Percentiles rank a stretch among this genome's conserved stretches.
phyloP scores from a whole-genome alignment of 2,888 invertebrate genomes.

The Cryptophagus acutangulus region DNA sequence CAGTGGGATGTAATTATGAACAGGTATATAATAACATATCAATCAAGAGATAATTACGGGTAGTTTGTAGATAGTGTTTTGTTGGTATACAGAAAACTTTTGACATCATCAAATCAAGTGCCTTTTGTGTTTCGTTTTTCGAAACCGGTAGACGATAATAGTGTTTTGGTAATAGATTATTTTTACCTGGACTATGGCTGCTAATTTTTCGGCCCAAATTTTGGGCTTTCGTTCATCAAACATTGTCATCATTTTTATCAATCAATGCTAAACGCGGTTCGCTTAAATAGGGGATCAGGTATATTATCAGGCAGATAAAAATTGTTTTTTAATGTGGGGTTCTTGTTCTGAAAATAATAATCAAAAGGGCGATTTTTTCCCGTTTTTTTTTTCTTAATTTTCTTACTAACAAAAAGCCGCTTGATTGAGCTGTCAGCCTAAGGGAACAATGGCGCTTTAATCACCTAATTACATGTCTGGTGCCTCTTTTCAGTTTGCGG shows the following conservation, averaged over 20 bases:
- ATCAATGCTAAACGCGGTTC: no score
- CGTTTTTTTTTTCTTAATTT: conserved; percentile 25
- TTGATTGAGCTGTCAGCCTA: conserved; percentile 48
- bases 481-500: conserved; percentile 41
- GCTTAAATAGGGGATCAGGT: no score
- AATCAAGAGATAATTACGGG: conserved; percentile 44
- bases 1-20: conserved; percentile 37
- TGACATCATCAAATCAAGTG: conserved; percentile 13
- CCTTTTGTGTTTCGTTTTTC: conserved; percentile 11
- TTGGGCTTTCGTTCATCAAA: no score
- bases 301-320: conserved; percentile 39
- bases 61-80: conserved; percentile 29
- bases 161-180: conserved; percentile 11
- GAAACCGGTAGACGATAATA: conserved; percentile 19
- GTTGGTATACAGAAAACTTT: conserved; percentile 12
- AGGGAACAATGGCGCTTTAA: conserved; percentile 47
- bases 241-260: no score
- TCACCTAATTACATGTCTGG: conserved; percentile 48
- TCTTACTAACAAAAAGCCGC: conserved; percentile 41
- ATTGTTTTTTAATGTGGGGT: conserved; percentile 47
- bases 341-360: conserved; percentile 44
- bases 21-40: conserved; percentile 47
- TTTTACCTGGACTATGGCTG: no score
- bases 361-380: conserved; percentile 28
- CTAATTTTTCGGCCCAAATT: no score